Conservation (phyloP, 2,888 invertebrate genomes). For the Sphaerophoria taeniata region DNA sequence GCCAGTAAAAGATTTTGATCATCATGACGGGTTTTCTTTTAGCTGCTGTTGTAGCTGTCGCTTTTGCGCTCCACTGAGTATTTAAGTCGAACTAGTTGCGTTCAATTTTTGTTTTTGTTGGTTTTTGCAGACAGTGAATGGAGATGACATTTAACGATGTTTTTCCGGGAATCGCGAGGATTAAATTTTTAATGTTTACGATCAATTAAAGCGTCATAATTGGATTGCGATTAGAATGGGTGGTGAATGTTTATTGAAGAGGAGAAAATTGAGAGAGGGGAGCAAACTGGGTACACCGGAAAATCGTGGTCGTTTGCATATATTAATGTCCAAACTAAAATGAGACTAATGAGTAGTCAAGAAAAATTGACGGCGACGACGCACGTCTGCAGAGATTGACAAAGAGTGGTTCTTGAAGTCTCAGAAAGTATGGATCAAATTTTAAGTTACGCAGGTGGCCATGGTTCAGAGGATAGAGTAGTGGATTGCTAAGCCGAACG, state of each 20-base stretch:
- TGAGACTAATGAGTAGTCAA: no score
- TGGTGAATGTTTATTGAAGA: neutral
- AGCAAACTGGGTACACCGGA: no score
- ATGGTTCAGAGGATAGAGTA: no score
- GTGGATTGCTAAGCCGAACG: no score
- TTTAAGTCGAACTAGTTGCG: constrained; percentile 55
- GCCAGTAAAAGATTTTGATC: constrained; percentile 60
- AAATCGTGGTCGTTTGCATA: no score
- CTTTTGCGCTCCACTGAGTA: constrained; percentile 39
- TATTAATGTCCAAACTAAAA: constrained; percentile 40
- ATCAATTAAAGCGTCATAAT: constrained; percentile 70
- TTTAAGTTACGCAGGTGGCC: no score
- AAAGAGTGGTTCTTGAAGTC: neutral
- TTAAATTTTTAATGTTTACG: constrained; percentile 67
- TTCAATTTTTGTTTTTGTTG: no score
- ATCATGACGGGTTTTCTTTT: constrained; percentile 47
- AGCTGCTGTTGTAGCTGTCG: constrained; percentile 13
- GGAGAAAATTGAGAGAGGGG: neutral
- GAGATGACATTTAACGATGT: constrained; percentile 72
- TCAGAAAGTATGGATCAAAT: neutral
- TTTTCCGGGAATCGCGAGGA: constrained; percentile 68
- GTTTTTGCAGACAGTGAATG: constrained; percentile 33
- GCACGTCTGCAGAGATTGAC: neutral
- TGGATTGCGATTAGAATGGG: constrained; percentile 49
- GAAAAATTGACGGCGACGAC: neutral